A percentile compares a stretch with the other conserved stretches of the same genome.
Conservation (phyloP, 2,797 vertebrate species). For the Premnoplex brunnescens region DNA sequence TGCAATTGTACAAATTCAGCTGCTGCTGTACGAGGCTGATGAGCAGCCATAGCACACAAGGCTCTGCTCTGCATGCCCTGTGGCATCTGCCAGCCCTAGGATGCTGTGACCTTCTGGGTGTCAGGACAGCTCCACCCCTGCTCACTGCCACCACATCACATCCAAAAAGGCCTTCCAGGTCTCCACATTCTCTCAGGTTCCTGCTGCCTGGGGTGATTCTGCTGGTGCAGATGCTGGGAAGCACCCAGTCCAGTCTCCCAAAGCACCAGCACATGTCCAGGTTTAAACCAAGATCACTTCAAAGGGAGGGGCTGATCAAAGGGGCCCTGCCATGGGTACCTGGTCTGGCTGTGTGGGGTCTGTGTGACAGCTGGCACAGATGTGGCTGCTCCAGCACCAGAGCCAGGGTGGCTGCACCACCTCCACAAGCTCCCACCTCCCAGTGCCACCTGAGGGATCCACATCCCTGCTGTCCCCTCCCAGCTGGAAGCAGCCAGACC, state of each 20-base stretch:
- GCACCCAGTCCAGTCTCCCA: fast-evolving
- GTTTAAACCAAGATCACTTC: not conserved
- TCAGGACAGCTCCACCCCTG: not conserved
- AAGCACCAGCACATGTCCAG: not conserved
- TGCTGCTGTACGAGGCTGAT: not conserved
- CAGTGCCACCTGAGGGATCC: not conserved
- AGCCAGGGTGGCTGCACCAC: no score
- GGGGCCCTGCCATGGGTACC: not conserved
- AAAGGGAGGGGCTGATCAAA: not conserved
- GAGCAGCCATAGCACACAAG: fast-evolving
- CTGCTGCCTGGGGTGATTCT: fast-evolving
- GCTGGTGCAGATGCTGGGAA: fast-evolving
- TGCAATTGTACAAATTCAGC: not conserved
- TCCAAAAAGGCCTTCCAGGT: not conserved
- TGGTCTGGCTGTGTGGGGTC: fast-evolving
- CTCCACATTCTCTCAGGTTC: fast-evolving
- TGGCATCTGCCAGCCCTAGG: not conserved
- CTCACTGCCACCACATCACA: fast-evolving
- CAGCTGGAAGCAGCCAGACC: fast-evolving
- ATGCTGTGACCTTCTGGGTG: not conserved
- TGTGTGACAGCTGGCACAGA: fast-evolving
- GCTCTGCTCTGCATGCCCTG: fast-evolving
- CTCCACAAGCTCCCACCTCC: not conserved
- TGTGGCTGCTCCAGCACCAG: not conserved
- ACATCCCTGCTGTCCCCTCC: fast-evolving